Conservation (phyloP, 2,797 vertebrate species). For the Eurystomus glaucurus region DNA sequence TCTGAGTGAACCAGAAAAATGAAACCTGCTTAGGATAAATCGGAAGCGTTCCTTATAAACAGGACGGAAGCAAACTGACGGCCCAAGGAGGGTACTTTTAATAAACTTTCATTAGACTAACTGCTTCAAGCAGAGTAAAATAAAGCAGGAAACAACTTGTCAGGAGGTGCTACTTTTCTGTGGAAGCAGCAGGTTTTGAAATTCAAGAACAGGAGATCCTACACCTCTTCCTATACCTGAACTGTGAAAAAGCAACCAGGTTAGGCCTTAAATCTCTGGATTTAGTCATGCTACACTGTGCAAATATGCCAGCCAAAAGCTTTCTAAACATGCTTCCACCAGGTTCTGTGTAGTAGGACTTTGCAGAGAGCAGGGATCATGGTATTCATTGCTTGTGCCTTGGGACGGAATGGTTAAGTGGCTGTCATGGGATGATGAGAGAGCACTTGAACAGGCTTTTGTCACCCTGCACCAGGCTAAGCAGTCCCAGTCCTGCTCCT, state of each 20-base stretch:
- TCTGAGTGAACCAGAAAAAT: not conserved
- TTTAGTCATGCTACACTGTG: not conserved
- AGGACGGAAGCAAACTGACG: not conserved
- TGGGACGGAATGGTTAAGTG: not conserved
- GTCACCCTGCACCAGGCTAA: not conserved
- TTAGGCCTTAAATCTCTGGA: not conserved
- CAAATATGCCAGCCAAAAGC: not conserved
- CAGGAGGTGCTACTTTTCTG: not conserved
- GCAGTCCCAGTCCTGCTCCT: not conserved
- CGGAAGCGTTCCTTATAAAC: constrained; percentile 34
- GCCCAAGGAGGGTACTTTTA: not conserved
- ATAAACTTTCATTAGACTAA: not conserved
- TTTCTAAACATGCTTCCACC: not conserved
- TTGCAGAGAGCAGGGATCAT: not conserved
- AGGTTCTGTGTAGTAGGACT: not conserved
- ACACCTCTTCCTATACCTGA: not conserved
- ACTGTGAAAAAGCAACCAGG: not conserved
- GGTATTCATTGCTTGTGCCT: not conserved
- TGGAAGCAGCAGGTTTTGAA: not conserved
- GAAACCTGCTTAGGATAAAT: not conserved
- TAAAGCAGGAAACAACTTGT: not conserved
- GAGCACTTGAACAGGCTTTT: not conserved
- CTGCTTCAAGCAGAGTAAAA: not conserved
- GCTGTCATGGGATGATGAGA: not conserved
- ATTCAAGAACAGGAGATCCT: not conserved